phyloP scores from a whole-genome alignment of 2,113 vertebrate genomes.

The Siphamia tubifer region DNA sequence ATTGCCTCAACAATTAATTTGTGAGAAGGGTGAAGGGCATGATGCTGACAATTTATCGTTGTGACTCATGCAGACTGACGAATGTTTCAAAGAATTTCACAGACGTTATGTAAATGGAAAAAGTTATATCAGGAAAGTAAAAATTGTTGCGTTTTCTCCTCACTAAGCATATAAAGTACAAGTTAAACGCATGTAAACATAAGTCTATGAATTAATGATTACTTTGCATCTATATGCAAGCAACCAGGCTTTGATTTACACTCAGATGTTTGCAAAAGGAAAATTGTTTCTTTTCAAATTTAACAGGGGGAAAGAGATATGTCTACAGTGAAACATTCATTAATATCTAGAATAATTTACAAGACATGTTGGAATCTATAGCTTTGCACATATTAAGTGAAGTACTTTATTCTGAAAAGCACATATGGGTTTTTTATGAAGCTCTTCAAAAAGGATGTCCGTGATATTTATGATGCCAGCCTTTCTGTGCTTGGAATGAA shows the following conservation, averaged over 20 bases:
- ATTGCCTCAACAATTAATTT: constrained; percentile 29
- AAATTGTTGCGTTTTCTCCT: neutral
- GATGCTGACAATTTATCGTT: neutral
- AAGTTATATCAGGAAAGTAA: no score
- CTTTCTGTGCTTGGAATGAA: constrained; percentile 10
- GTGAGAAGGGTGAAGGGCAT: constrained; percentile 36
- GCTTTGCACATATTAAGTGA: constrained; percentile 30
- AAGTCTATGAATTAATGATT: constrained; percentile 5
- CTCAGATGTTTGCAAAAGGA: neutral
- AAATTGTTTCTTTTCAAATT: neutral
- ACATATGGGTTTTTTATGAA: constrained; percentile 43
- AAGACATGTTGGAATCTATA: constrained; percentile 4
- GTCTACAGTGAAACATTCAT: constrained; percentile 13
- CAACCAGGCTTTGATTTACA: constrained; percentile 24
- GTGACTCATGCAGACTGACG: neutral
- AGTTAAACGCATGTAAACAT: constrained; percentile 2
- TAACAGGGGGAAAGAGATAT: neutral
- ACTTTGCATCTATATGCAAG: neutral
- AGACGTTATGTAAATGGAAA: no score
- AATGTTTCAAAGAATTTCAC: neutral
- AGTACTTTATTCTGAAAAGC: constrained; percentile 18
- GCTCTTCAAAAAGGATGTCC: constrained; percentile 32
- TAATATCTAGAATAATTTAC: constrained; percentile 38
- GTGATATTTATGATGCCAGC: constrained; percentile 48
- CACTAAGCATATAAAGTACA: neutral